Percentiles rank a stretch among this genome's conserved stretches.
Conservation (phyloP, 2,113 vertebrate genomes). For the Hypocryptadius cinnamomeus region DNA sequence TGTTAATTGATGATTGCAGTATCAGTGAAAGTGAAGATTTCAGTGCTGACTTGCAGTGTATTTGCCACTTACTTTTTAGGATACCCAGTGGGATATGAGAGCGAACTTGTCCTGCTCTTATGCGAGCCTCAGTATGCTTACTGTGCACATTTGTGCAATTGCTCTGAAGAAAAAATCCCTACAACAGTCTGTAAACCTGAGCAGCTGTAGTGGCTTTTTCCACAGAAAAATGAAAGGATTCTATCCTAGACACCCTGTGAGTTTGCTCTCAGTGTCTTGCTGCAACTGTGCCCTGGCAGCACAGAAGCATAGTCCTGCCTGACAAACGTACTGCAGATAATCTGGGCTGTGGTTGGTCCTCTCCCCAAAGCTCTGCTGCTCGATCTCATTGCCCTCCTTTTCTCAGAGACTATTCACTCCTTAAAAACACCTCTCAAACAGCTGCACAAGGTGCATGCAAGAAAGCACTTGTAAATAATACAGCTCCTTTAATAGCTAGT, state of each 20-base stretch:
- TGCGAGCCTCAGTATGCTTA: conserved; percentile 6
- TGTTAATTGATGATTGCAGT: background rate
- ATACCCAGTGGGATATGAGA: background rate
- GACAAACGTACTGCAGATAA: background rate
- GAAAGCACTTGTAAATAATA: background rate
- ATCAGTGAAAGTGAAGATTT: background rate
- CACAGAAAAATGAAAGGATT: background rate
- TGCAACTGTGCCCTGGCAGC: background rate
- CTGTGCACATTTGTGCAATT: conserved; percentile 27
- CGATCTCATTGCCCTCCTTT: background rate
- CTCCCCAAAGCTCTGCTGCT: background rate
- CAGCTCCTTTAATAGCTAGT: background rate
- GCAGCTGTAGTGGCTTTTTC: background rate
- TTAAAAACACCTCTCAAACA: background rate
- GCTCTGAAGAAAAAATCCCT: background rate
- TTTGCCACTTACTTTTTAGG: background rate
- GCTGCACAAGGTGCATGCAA: background rate
- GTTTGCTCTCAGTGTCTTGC: background rate
- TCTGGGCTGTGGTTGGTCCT: background rate
- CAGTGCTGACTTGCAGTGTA: background rate
- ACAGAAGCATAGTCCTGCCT: background rate
- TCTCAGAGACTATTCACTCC: background rate
- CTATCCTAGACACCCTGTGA: background rate
- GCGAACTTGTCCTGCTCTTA: background rate
- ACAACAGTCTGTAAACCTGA: background rate